Evolutionary conservation across 1,140 invertebrate species (phyloP).

Genomic region (Drosophila pachea): DNA sequence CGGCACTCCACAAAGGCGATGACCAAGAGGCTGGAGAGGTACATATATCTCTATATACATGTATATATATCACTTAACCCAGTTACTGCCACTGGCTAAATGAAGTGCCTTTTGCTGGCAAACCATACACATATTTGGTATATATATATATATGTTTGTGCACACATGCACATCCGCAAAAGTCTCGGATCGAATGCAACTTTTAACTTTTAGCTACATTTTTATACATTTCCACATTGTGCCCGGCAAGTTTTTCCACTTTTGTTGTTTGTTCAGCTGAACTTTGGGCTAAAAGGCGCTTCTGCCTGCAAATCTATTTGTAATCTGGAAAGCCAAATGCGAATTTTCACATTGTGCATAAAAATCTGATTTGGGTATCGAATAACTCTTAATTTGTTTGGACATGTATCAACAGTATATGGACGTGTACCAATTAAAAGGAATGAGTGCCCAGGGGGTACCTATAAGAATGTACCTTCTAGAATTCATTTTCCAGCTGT

Average conservation of each 20-base stretch:
- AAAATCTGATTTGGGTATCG: not conserved
- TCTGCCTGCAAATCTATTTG: not conserved
- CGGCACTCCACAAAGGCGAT: slow-evolving; percentile 23
- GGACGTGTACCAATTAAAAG: too few relatives aligned
- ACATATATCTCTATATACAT: not conserved
- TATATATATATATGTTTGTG: not conserved
- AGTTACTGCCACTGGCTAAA: slow-evolving; percentile 52
- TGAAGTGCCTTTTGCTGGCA: slow-evolving; percentile 22
- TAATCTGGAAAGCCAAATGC: not conserved
- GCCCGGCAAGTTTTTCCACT: slow-evolving; percentile 38
- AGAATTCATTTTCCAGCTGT: not conserved
- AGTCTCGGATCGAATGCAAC: slow-evolving; percentile 12
- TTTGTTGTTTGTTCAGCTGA: slow-evolving; percentile 46
- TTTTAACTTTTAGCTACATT: slow-evolving; percentile 25
- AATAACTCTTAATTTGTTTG: not conserved
- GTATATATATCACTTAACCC: slow-evolving; percentile 51
- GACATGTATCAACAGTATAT: too few relatives aligned
- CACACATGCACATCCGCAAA: not conserved
- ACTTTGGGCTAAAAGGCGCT: slow-evolving; percentile 35
- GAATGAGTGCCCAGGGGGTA: not conserved
- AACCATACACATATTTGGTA: not conserved
- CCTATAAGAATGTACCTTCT: not conserved
- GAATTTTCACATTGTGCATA: not conserved
- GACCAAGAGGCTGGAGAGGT: slow-evolving; percentile 9
- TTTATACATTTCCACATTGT: slow-evolving; percentile 24